Evolutionary conservation across 2,888 invertebrate species (phyloP).

Genomic region (Stenichneumon culpator): DNA sequence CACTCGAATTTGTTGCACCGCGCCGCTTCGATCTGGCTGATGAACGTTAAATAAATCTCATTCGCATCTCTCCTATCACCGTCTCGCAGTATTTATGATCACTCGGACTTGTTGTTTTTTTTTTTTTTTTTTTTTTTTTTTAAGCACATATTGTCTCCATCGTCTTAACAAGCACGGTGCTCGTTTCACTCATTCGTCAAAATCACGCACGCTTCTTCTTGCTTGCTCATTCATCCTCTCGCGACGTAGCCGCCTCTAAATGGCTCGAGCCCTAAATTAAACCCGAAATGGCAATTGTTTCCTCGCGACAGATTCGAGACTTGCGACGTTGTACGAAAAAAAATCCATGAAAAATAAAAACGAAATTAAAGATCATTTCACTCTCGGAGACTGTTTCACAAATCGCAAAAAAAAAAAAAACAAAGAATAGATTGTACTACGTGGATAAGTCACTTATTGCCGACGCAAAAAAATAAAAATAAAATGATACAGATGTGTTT

Average conservation of each 20-base stretch:
- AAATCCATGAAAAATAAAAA: neutral
- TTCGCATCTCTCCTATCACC: constrained; percentile 54
- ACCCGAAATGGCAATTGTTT: constrained; percentile 64
- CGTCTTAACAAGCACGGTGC: constrained; percentile 50
- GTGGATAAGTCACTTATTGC: constrained; percentile 67
- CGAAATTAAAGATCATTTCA: constrained; percentile 58
- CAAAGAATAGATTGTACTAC: constrained; percentile 60
- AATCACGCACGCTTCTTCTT: constrained; percentile 22
- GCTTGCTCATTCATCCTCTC: constrained; percentile 62
- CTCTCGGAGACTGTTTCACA: constrained; percentile 66
- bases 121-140: constrained; percentile 47
- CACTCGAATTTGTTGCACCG: constrained; percentile 12
- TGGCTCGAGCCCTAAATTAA: constrained; percentile 64
- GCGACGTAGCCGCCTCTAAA: constrained; percentile 66
- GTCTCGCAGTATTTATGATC: constrained; percentile 45
- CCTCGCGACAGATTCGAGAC: constrained; percentile 54
- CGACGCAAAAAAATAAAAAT: constrained; percentile 53
- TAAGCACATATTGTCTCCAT: constrained; percentile 65
- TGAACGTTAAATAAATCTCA: constrained; percentile 48
- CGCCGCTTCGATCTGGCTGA: constrained; percentile 7
- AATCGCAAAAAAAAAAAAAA: constrained; percentile 39
- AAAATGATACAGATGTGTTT: constrained; percentile 35
- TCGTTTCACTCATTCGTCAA: constrained; percentile 33
- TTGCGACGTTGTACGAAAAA: constrained; percentile 7
- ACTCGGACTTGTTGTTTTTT: constrained; percentile 23